Conservation (phyloP, 2,113 vertebrate genomes). For the Oryzias javanicus region DNA sequence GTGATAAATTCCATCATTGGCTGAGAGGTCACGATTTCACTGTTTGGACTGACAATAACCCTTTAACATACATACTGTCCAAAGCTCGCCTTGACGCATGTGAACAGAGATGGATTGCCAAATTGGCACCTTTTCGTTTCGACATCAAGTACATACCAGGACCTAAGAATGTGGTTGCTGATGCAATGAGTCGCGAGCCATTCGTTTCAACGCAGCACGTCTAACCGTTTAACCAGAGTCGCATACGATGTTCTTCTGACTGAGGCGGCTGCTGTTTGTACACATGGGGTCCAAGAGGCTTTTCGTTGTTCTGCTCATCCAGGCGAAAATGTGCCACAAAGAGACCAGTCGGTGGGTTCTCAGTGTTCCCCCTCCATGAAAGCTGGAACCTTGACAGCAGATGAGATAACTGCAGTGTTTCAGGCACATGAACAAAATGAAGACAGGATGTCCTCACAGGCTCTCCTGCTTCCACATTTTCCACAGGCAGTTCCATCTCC, state of each 20-base stretch:
- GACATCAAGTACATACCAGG: constrained; percentile 1
- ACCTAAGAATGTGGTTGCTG: background rate
- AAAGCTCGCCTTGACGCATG: too few species aligned
- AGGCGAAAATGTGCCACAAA: background rate
- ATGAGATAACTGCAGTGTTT: background rate
- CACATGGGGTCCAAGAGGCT: background rate
- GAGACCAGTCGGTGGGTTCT: background rate
- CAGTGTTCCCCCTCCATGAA: background rate
- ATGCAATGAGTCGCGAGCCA: background rate
- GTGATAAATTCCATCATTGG: too few species aligned
- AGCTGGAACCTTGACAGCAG: background rate
- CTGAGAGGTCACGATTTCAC: too few species aligned
- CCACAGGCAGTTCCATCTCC: background rate
- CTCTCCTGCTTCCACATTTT: background rate
- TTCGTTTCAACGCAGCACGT: background rate
- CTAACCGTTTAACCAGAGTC: background rate
- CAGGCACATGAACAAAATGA: background rate
- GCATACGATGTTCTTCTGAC: background rate
- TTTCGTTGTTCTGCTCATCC: constrained; percentile 1
- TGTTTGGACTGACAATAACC: too few species aligned
- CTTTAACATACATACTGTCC: too few species aligned
- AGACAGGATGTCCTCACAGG: background rate
- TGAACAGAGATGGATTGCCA: too few species aligned
- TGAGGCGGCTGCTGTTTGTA: background rate
- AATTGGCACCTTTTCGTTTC: background rate